Evolutionary conservation across 2,113 vertebrate species (phyloP).

Genomic region (Zosterops lateralis): DNA sequence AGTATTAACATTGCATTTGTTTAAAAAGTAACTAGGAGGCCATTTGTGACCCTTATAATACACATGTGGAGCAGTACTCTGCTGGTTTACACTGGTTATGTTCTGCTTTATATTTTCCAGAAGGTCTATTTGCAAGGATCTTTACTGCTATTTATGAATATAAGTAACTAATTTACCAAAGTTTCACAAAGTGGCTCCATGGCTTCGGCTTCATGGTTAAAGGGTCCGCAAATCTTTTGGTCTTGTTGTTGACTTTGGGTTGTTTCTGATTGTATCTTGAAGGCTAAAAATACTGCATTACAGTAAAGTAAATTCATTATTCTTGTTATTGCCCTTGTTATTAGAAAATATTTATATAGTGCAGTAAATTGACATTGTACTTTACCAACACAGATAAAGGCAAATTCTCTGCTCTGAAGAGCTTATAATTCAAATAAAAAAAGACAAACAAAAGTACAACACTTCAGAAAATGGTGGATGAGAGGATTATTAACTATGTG

Average conservation of each 20-base stretch:
- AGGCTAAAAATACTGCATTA: background rate
- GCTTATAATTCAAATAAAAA: constrained; percentile 13
- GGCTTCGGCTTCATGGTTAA: constrained; percentile 22
- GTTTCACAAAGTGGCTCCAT: constrained; percentile 28
- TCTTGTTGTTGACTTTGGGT: background rate
- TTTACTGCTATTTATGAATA: constrained; percentile 52
- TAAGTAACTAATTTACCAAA: constrained; percentile 73
- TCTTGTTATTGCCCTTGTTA: constrained; percentile 31
- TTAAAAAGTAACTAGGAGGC: constrained; percentile 84
- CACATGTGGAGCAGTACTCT: constrained; percentile 59
- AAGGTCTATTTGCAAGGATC: constrained; percentile 42
- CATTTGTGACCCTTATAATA: constrained; percentile 74
- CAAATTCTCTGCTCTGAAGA: background rate
- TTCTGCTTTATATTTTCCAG: constrained; percentile 63
- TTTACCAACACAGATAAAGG: background rate
- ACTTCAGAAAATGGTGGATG: background rate
- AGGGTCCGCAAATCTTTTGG: background rate
- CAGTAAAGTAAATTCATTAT: background rate
- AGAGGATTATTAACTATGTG: background rate
- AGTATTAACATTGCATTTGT: constrained; percentile 84
- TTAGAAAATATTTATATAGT: constrained; percentile 36
- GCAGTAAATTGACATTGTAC: background rate
- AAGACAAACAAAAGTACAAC: background rate
- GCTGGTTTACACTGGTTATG: constrained; percentile 68
- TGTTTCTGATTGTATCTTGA: background rate